Percentiles rank a stretch among this genome's conserved stretches.
These are phyloP conservation scores for Calypte anna DNA, from an alignment of 2,113 vertebrate species.

Conservation along the genomic window DNA sequence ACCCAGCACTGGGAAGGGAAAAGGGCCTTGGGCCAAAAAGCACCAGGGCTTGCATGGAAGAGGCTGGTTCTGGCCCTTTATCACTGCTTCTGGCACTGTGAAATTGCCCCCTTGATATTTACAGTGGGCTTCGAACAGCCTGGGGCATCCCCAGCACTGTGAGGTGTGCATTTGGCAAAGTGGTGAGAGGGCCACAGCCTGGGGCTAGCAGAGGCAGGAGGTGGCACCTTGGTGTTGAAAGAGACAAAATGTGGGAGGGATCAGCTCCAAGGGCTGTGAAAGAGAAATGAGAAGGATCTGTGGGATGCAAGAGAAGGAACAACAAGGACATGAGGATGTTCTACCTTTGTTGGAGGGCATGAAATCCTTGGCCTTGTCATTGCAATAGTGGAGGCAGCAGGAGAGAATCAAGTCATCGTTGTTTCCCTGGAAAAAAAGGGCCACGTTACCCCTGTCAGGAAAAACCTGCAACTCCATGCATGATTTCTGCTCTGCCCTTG, in stretches of 20 bases:
- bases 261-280: background rate
- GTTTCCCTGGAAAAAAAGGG: slow-evolving; percentile 84
- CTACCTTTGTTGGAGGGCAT: slow-evolving; percentile 91
- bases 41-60: accelerated
- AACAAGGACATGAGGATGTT: background rate
- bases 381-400: slow-evolving; percentile 93
- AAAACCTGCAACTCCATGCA: background rate
- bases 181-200: background rate
- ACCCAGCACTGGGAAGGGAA: background rate
- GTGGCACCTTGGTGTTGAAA: slow-evolving; percentile 56
- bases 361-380: slow-evolving; percentile 96
- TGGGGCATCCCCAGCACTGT: background rate
- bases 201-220: slow-evolving; percentile 10
- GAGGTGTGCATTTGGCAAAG: slow-evolving; percentile 29
- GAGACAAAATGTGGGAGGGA: slow-evolving; percentile 9
- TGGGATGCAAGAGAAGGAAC: background rate
- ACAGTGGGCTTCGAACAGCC: background rate
- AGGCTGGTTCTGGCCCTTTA: background rate
- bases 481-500: accelerated
- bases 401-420: slow-evolving; percentile 92
- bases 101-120: background rate
- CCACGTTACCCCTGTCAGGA: background rate
- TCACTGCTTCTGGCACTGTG: background rate
- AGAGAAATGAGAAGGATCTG: background rate
- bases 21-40: background rate